A percentile compares a stretch with the other conserved stretches of the same genome.
These are phyloP conservation scores for Drosophila nigricruria DNA, from an alignment of 2,888 invertebrate species.

Conservation along the genomic window DNA sequence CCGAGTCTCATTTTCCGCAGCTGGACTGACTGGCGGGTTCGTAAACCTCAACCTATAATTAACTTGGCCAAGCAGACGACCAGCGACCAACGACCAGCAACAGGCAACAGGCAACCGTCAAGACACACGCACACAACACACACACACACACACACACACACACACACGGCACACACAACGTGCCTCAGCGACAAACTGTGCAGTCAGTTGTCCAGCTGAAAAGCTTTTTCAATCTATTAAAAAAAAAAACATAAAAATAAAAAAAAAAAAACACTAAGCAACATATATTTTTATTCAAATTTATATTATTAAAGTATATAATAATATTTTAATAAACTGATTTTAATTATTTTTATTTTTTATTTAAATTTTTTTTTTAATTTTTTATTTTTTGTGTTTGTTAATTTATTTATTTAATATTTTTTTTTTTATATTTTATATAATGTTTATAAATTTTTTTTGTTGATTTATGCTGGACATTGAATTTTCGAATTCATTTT, in stretches of 20 bases:
- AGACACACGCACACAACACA: slow-evolving; percentile 16
- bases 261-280: slow-evolving; percentile 14
- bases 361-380: background rate
- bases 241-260: background rate
- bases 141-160: slow-evolving; percentile 16
- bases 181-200: slow-evolving; percentile 20
- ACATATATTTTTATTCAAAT: slow-evolving; percentile 10
- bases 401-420: no score
- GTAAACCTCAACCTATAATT: slow-evolving; percentile 82
- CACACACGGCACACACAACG: slow-evolving; percentile 1
- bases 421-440: no score
- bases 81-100: slow-evolving; percentile 29
- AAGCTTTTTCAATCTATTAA: slow-evolving; percentile 14
- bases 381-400: no score
- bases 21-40: slow-evolving; percentile 66
- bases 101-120: slow-evolving; percentile 32
- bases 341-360: background rate
- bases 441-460: no score
- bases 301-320: background rate
- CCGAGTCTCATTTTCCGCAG: slow-evolving; percentile 39
- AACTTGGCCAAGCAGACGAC: slow-evolving; percentile 73
- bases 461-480: no score
- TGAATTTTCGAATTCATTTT: no score
- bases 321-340: background rate
- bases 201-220: slow-evolving; percentile 44